Conservation (phyloP, 1,140 invertebrate species). For the Penaeus indicus region DNA sequence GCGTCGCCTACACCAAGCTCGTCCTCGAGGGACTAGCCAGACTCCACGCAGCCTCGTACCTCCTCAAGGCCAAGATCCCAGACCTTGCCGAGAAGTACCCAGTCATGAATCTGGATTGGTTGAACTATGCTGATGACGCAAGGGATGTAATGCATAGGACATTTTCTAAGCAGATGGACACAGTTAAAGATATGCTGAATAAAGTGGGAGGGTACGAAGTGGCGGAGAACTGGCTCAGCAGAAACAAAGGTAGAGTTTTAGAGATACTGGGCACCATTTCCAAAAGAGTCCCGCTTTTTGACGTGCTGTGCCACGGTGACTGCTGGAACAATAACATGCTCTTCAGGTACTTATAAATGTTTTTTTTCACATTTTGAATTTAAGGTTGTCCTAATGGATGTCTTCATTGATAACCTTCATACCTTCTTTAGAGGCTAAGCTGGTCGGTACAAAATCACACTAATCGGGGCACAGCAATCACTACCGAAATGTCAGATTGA, state of each 20-base stretch:
- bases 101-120: conserved; percentile 26
- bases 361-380: background rate
- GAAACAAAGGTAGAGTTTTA: background rate
- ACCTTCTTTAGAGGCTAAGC: too few species aligned
- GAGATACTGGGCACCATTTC: background rate
- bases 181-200: background rate
- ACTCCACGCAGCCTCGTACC: conserved; percentile 40
- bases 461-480: too few species aligned
- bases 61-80: background rate
- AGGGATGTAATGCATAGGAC: background rate
- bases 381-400: background rate
- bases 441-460: too few species aligned
- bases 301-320: background rate
- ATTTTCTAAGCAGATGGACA: background rate
- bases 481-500: too few species aligned
- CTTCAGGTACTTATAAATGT: conserved; percentile 2
- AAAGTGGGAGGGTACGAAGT: background rate
- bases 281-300: background rate
- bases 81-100: conserved; percentile 5
- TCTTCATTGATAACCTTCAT: too few species aligned
- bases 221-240: conserved; percentile 10
- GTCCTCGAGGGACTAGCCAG: conserved; percentile 29
- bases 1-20: conserved; percentile 5
- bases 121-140: background rate
- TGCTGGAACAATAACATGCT: conserved; percentile 17